phyloP scores from a whole-genome alignment of 2,797 vertebrate genomes.

The Lepilemur septentrionalis region DNA sequence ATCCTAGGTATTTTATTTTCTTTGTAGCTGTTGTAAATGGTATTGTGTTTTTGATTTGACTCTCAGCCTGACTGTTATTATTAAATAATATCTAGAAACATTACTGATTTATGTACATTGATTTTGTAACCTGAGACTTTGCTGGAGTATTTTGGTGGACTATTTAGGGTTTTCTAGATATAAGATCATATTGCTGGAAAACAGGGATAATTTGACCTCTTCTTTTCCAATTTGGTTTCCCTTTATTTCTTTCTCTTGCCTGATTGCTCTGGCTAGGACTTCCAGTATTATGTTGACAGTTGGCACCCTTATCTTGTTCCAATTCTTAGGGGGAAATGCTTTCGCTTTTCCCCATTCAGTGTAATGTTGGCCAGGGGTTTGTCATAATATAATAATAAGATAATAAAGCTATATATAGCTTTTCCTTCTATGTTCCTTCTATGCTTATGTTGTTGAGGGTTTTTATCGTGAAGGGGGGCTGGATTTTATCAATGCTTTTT shows the following conservation, averaged over 20 bases:
- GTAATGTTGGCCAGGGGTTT: neutral
- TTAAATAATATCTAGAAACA: neutral
- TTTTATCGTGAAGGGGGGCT: neutral
- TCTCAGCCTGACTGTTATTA: neutral
- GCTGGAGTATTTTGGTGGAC: neutral
- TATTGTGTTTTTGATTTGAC: neutral
- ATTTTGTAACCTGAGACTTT: neutral
- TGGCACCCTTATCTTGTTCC: neutral
- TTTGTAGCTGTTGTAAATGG: neutral
- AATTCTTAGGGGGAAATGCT: neutral
- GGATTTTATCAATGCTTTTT: neutral
- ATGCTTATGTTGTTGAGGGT: neutral
- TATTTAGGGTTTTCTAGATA: neutral
- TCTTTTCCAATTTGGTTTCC: neutral
- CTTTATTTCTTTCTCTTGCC: neutral
- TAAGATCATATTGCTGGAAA: neutral
- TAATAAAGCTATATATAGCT: neutral
- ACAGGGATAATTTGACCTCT: neutral
- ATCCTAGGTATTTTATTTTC: neutral
- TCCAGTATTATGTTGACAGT: neutral
- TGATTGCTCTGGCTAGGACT: neutral
- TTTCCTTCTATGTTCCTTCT: neutral
- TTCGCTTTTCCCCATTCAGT: neutral
- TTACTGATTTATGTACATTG: neutral
- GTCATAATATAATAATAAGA: neutral